A percentile compares a stretch with the other conserved stretches of the same genome.
Conservation (phyloP, 2,797 vertebrate species). For the Sebastes elongatus region DNA sequence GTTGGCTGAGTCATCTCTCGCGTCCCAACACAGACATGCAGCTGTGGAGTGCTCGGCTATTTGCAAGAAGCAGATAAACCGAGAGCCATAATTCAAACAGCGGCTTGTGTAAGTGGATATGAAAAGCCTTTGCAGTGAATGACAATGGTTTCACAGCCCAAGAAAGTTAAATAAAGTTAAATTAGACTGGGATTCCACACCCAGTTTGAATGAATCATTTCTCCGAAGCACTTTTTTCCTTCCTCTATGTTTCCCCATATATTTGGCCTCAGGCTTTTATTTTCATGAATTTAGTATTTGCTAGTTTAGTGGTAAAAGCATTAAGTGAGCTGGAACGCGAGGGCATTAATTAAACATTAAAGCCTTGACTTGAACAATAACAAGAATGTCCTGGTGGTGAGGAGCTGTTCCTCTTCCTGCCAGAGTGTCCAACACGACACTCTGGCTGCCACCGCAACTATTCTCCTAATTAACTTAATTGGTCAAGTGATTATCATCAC, state of each 20-base stretch:
- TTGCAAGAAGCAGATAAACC: slow-evolving; percentile 73
- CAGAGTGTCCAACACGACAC: not conserved
- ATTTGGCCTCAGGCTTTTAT: slow-evolving; percentile 35
- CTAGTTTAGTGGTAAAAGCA: slow-evolving; percentile 30
- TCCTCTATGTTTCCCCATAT: not conserved
- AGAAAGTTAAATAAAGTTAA: slow-evolving; percentile 40
- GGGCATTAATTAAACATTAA: slow-evolving; percentile 58
- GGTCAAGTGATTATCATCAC: slow-evolving; percentile 56
- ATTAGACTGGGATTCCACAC: slow-evolving; percentile 47
- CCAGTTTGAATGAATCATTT: slow-evolving; percentile 27
- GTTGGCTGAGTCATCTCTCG: slow-evolving; percentile 39
- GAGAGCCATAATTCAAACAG: slow-evolving; percentile 70
- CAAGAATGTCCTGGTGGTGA: not conserved
- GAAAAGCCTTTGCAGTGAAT: slow-evolving; percentile 59
- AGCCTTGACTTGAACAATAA: slow-evolving; percentile 27
- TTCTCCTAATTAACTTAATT: slow-evolving; percentile 56
- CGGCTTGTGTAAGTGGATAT: slow-evolving; percentile 53
- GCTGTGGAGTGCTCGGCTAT: slow-evolving; percentile 37
- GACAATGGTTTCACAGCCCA: slow-evolving; percentile 54
- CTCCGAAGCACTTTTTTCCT: not conserved
- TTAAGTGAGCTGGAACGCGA: slow-evolving; percentile 28
- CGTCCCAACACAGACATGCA: slow-evolving; percentile 18
- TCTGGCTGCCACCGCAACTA: not conserved
- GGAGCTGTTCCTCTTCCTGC: not conserved
- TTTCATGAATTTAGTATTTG: slow-evolving; percentile 48